Conservation (phyloP, 2,888 invertebrate species). For the Anaspis maculata region DNA sequence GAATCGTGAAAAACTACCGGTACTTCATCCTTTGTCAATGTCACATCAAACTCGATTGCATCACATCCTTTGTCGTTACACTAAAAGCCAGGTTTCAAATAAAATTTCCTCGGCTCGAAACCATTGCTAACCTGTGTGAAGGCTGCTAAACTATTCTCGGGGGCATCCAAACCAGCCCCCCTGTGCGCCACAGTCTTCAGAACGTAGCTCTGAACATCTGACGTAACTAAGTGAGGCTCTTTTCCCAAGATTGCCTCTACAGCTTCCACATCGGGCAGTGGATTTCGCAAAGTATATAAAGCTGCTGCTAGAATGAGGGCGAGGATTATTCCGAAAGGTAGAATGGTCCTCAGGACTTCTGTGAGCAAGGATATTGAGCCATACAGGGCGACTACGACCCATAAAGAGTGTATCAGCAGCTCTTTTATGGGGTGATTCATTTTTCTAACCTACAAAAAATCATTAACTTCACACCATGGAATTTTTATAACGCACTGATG, state of each 20-base stretch:
- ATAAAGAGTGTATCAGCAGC: too few species aligned
- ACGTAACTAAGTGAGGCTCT: slow-evolving; percentile 45
- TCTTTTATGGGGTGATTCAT: too few species aligned
- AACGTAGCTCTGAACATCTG: slow-evolving; percentile 43
- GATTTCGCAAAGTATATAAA: slow-evolving; percentile 47
- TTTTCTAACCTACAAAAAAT: too few species aligned
- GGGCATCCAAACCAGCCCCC: slow-evolving; percentile 68
- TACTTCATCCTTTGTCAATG: slow-evolving; percentile 63
- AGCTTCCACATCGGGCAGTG: slow-evolving; percentile 39
- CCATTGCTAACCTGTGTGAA: slow-evolving; percentile 57
- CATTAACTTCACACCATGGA: too few species aligned
- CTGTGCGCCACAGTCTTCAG: slow-evolving; percentile 65
- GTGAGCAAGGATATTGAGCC: slow-evolving; percentile 29
- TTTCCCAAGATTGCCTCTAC: slow-evolving; percentile 45
- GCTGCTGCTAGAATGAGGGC: slow-evolving; percentile 23
- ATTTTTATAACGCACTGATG: too few species aligned
- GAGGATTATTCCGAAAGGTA: slow-evolving; percentile 32
- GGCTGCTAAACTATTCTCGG: slow-evolving; percentile 70
- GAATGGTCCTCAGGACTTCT: slow-evolving; percentile 29
- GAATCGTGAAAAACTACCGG: slow-evolving; percentile 70
- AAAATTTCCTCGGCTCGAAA: slow-evolving; percentile 3
- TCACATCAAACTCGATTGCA: slow-evolving; percentile 70
- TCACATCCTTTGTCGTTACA: slow-evolving; percentile 63
- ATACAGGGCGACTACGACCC: too few species aligned
- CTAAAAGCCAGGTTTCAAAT: too few species aligned